A percentile compares a stretch with the other conserved stretches of the same genome.
These are phyloP conservation scores for Limonius californicus DNA, from an alignment of 1,140 invertebrate genomes.

Conservation along the genomic window DNA sequence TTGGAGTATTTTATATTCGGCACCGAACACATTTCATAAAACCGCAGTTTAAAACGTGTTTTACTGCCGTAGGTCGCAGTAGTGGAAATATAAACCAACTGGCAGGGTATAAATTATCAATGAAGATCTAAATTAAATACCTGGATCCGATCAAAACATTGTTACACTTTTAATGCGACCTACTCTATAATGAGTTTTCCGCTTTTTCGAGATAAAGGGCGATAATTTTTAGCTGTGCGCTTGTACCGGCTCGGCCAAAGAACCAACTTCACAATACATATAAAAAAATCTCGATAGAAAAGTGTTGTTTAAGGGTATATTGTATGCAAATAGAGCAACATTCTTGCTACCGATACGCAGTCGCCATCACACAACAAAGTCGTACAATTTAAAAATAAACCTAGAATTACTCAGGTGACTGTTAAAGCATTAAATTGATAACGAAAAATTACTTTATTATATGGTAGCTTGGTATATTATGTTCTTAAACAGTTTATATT, in stretches of 20 bases:
- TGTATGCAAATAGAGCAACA: slow-evolving; percentile 36
- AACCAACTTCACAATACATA: slow-evolving; percentile 15
- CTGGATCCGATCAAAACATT: too few relatives aligned
- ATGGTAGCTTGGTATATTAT: slow-evolving; percentile 15
- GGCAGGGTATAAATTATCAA: too few relatives aligned
- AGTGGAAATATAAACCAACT: too few relatives aligned
- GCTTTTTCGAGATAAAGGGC: background rate
- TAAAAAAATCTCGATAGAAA: slow-evolving; percentile 32
- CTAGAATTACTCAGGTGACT: slow-evolving; percentile 28
- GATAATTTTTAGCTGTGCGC: background rate
- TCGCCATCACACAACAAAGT: slow-evolving; percentile 25
- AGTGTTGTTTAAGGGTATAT: slow-evolving; percentile 36
- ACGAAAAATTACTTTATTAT: slow-evolving; percentile 27
- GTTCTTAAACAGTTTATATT: too few relatives aligned
- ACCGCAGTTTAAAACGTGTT: too few relatives aligned
- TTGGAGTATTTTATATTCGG: too few relatives aligned
- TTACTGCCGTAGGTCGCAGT: too few relatives aligned
- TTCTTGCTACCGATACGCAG: slow-evolving; percentile 34
- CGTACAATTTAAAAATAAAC: slow-evolving; percentile 29
- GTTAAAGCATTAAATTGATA: slow-evolving; percentile 20
- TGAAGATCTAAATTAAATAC: too few relatives aligned
- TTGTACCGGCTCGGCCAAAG: slow-evolving; percentile 4
- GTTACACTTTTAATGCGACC: too few relatives aligned
- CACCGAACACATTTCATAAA: too few relatives aligned
- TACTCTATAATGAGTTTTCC: too few relatives aligned